A percentile compares a stretch with the other conserved stretches of the same genome.
Evolutionary conservation across 2,888 invertebrate species (phyloP).

Genomic region (Linyphia triangularis): DNA sequence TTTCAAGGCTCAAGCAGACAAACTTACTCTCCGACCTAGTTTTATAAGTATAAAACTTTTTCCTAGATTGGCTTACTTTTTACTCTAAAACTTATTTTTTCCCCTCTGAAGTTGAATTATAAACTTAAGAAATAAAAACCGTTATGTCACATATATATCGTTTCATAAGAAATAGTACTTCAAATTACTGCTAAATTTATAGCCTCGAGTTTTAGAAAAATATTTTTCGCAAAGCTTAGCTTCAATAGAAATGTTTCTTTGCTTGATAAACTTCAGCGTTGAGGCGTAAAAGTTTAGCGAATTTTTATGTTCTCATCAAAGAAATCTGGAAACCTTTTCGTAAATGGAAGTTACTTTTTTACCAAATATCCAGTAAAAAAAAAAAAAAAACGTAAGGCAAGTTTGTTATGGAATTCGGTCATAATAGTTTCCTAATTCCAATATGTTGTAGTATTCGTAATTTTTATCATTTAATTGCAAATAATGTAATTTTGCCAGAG

Average conservation of each 20-base stretch:
- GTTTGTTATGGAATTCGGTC: too few relatives aligned
- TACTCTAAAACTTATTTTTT: too few relatives aligned
- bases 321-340: too few relatives aligned
- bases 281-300: neutral
- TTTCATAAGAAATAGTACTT: neutral
- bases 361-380: too few relatives aligned
- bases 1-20: neutral
- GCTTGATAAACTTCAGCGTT: neutral
- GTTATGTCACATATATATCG: neutral
- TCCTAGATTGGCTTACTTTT: neutral
- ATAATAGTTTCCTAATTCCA: too few relatives aligned
- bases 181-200: constrained; percentile 8
- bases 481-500: too few relatives aligned
- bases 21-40: too few relatives aligned
- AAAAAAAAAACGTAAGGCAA: too few relatives aligned
- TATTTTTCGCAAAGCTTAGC: neutral
- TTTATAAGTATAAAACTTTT: too few relatives aligned
- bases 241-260: neutral
- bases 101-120: neutral
- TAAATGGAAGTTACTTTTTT: too few relatives aligned
- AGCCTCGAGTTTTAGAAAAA: neutral
- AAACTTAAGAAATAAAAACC: neutral
- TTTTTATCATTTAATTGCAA: too few relatives aligned
- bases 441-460: too few relatives aligned
- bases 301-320: neutral